These are phyloP conservation scores for Timema cristinae DNA, from an alignment of 2,888 invertebrate genomes.

Conservation along the genomic window DNA sequence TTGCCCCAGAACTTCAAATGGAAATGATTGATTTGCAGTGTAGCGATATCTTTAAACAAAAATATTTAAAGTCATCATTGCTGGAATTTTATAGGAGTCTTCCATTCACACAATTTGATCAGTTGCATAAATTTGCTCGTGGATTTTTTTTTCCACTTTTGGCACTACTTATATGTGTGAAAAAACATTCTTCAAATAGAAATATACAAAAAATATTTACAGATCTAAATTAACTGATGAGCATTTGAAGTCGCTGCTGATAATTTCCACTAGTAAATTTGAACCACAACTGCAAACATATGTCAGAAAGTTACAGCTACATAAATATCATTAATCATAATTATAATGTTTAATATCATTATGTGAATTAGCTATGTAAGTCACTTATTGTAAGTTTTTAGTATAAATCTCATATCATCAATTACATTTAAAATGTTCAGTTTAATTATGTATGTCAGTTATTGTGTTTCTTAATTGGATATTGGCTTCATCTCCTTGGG, in stretches of 20 bases:
- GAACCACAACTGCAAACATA: not conserved
- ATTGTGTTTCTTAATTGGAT: conserved; percentile 7
- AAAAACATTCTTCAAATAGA: not conserved
- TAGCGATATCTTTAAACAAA: conserved; percentile 29
- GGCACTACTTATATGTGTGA: conserved; percentile 2
- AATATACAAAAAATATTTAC: not conserved
- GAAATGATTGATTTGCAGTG: conserved; percentile 32
- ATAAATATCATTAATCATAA: not conserved
- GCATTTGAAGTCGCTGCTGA: conserved; percentile 1
- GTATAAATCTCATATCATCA: not conserved
- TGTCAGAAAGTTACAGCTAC: not conserved
- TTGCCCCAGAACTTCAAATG: conserved; percentile 33
- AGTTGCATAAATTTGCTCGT: not conserved
- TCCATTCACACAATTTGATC: not conserved
- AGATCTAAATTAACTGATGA: conserved; percentile 2
- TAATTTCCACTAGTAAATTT: conserved; percentile 7
- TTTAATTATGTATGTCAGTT: not conserved
- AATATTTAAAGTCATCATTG: not conserved
- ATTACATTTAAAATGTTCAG: not conserved
- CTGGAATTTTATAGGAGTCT: conserved; percentile 6
- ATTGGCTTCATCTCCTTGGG: too few species aligned
- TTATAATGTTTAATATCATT: not conserved
- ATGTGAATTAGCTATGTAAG: not conserved
- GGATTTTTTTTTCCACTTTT: not conserved
- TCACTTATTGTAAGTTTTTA: not conserved